Evolutionary conservation across 2,888 invertebrate species (phyloP).

Genomic region (Diabrotica balteata): DNA sequence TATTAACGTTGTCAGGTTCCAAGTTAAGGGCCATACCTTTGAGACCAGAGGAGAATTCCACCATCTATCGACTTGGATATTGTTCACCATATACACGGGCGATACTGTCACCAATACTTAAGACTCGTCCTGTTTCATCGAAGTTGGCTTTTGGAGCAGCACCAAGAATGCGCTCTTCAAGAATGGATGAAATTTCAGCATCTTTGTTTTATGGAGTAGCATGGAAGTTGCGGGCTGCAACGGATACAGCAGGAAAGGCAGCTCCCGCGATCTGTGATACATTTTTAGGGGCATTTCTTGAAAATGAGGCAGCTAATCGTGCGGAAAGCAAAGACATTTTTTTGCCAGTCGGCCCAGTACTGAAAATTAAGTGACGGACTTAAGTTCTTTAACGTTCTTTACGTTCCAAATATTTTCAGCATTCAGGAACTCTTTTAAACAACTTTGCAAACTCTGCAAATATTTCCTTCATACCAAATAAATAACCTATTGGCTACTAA

Average conservation of each 20-base stretch:
- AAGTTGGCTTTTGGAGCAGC: conserved; percentile 88
- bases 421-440: no score
- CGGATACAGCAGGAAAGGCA: conserved; percentile 75
- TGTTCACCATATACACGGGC: conserved; percentile 99
- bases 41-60: conserved; percentile 98
- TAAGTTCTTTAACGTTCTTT: no score
- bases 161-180: conserved; percentile 98
- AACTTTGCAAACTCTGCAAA: no score
- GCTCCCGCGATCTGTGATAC: conserved; percentile 77
- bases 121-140: conserved; percentile 96
- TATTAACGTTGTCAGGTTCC: no score
- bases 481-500: no score
- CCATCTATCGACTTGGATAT: conserved; percentile 99
- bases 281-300: conserved; percentile 86
- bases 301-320: conserved; percentile 89
- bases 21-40: no score
- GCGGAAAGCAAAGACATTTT: conserved; percentile 91
- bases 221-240: conserved; percentile 84
- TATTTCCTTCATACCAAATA: no score
- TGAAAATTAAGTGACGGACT: conserved; percentile 18
- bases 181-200: conserved; percentile 93
- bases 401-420: no score
- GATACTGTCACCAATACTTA: conserved; percentile 99
- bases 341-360: conserved; percentile 52
- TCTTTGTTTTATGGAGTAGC: conserved; percentile 78